Percentiles rank a stretch among this genome's conserved stretches.
Conservation (phyloP, 2,888 invertebrate genomes). For the Pammene aurita region DNA sequence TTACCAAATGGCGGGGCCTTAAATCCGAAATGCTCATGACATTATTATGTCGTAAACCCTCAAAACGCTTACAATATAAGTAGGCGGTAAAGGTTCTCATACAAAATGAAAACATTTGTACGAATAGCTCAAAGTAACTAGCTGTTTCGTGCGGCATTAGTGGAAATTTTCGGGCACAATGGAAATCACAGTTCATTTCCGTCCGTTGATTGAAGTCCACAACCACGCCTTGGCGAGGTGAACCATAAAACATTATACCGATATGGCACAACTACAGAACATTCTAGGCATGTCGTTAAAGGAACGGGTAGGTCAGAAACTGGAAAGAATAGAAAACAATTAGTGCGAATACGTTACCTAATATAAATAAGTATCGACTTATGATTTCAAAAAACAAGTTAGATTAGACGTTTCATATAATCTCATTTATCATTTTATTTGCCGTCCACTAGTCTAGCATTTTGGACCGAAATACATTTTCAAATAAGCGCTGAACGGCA, state of each 20-base stretch:
- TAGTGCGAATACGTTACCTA: background rate
- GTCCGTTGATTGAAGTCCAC: slow-evolving; percentile 67
- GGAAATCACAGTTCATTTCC: slow-evolving; percentile 74
- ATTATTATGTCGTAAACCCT: slow-evolving; percentile 27
- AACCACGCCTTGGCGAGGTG: slow-evolving; percentile 53
- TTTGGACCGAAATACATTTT: background rate
- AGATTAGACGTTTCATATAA: background rate
- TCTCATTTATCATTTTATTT: background rate
- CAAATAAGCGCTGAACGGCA: slow-evolving; percentile 10
- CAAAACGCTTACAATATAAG: slow-evolving; percentile 27
- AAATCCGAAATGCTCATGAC: slow-evolving; percentile 22
- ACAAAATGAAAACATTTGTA: slow-evolving; percentile 37
- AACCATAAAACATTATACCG: slow-evolving; percentile 27
- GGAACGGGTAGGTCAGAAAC: background rate
- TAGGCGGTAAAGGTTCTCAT: slow-evolving; percentile 28
- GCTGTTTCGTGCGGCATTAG: slow-evolving; percentile 48
- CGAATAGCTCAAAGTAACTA: slow-evolving; percentile 34
- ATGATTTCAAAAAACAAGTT: background rate
- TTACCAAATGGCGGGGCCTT: slow-evolving; percentile 20
- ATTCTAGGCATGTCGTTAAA: background rate
- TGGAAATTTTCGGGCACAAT: slow-evolving; percentile 60
- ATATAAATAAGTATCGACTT: no score
- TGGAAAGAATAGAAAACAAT: background rate
- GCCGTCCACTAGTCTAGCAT: background rate
- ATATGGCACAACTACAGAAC: slow-evolving; percentile 1